Conservation (phyloP, 2,113 vertebrate species). For the Eclectus roratus region DNA sequence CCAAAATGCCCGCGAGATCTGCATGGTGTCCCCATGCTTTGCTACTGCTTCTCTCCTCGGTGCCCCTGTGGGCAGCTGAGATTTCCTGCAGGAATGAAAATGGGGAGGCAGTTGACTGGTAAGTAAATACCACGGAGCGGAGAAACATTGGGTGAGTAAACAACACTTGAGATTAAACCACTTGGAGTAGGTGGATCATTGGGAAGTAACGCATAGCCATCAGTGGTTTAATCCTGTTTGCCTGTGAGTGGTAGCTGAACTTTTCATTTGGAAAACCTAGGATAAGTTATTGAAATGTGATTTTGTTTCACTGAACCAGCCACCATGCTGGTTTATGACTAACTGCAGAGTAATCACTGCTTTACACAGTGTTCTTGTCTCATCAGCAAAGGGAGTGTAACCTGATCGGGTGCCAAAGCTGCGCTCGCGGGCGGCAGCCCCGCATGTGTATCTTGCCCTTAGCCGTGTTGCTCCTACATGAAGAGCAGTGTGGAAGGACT, state of each 20-base stretch:
- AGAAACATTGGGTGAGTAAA: not conserved
- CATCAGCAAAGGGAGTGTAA: not conserved
- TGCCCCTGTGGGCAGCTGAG: slow-evolving; percentile 10
- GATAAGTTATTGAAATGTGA: not conserved
- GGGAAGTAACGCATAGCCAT: not conserved
- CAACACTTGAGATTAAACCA: not conserved
- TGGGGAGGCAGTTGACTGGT: slow-evolving; percentile 91
- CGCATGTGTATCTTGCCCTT: accelerated
- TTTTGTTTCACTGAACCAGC: not conserved
- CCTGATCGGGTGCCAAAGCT: not conserved
- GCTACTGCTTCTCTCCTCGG: slow-evolving; percentile 17
- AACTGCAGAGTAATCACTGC: not conserved
- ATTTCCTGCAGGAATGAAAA: slow-evolving; percentile 89
- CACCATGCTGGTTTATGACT: not conserved
- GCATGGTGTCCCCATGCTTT: not conserved
- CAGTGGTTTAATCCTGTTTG: not conserved
- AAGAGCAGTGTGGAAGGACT: not conserved
- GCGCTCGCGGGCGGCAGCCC: not conserved
- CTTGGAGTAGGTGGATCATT: not conserved
- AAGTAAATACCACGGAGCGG: slow-evolving; percentile 52
- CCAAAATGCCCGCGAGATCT: slow-evolving; percentile 54
- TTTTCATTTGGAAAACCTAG: not conserved
- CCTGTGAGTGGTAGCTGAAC: not conserved
- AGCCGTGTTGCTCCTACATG: accelerated
- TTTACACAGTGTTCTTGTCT: not conserved